Conservation (phyloP, 1,140 invertebrate species). For the Lordiphosa stackelbergi region DNA sequence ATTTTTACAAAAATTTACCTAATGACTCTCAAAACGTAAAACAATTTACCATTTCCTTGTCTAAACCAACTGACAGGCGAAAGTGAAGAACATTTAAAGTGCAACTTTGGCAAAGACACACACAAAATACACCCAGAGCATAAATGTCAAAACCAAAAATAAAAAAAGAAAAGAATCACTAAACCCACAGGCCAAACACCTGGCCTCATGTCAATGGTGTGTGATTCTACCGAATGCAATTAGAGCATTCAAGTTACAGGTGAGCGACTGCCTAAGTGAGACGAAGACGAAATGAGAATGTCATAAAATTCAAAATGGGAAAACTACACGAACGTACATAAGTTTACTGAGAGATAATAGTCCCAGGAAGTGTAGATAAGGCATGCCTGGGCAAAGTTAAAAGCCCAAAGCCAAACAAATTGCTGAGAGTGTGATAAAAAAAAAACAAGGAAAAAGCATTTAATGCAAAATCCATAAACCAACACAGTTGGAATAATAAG, state of each 20-base stretch:
- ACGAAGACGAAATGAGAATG: constrained; percentile 17
- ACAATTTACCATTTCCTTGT: no score
- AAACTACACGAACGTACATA: constrained; percentile 14
- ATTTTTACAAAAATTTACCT: no score
- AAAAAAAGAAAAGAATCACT: no score
- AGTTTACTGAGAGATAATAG: constrained; percentile 6
- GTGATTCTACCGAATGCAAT: constrained; percentile 12
- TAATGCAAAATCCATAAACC: constrained; percentile 33
- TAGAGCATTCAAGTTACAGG: constrained; percentile 16
- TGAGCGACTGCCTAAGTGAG: constrained; percentile 25
- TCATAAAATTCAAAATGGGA: constrained; percentile 34
- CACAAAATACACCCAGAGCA: background rate
- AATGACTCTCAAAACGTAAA: no score
- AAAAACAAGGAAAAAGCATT: constrained; percentile 27
- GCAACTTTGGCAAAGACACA: constrained; percentile 3
- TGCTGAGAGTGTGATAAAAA: constrained; percentile 50
- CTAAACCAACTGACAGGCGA: constrained; percentile 17
- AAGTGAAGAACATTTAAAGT: constrained; percentile 20
- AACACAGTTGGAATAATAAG: constrained; percentile 29
- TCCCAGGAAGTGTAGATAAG: constrained; percentile 47
- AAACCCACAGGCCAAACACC: constrained; percentile 33
- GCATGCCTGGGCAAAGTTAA: constrained; percentile 32
- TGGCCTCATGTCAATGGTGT: constrained; percentile 34
- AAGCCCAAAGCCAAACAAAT: constrained; percentile 56
- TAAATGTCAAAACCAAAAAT: constrained; percentile 8